Evolutionary conservation across 2,888 invertebrate genomes (phyloP), one percentile per base, ranked within the genome.

Genomic region (Perdita meconis): DNA sequence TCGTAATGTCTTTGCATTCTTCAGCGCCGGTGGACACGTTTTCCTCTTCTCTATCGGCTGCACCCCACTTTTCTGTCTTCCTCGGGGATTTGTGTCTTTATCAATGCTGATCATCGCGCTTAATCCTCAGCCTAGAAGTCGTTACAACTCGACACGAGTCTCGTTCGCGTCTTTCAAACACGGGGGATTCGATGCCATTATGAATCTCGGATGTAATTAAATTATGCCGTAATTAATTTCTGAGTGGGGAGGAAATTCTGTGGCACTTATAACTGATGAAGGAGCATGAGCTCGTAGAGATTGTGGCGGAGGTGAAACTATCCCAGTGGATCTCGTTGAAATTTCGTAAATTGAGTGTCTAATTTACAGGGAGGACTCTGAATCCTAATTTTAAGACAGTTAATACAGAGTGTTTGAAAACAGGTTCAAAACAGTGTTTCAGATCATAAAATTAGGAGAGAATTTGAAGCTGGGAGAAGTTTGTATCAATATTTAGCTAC

Each of bases 1-100:
- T 79, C 81, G 78, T 86, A 86, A 86, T 85, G 83, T 83, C 82
- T 65, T 77, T 56, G 78, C 78, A 86, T 88, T 86, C 83, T 79
- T 88, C 83, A 82, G 77, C 81, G 71, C 78, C 79, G 75, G 64
- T 71, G 81, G 80, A 86, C 81, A 80, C 73, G 70, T 81, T 69
- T 67, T 65, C 67, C 63, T 57, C 56, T 66, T 60, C 55, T 51
- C 60, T 53, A 55, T 38, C 16, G 16, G 12, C 59, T 55, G 53
- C 57, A 22, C 40, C 38, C 40, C 73, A 30, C 56, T 73, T 70
- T 63, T 47, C 51, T 72, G 12, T 10, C 42, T 60, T 75, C 75
- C 65, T 63, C 50, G 26, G 80, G 73, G 76, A 81, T 76, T 81
- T 73, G 73, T 78, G 56, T 80, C 80, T 78, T 81, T 71, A 80